Evolutionary conservation across 2,113 vertebrate species (phyloP), one percentile per base, ranked within the genome.

Genomic region (Epinephelus fuscoguttatus): DNA sequence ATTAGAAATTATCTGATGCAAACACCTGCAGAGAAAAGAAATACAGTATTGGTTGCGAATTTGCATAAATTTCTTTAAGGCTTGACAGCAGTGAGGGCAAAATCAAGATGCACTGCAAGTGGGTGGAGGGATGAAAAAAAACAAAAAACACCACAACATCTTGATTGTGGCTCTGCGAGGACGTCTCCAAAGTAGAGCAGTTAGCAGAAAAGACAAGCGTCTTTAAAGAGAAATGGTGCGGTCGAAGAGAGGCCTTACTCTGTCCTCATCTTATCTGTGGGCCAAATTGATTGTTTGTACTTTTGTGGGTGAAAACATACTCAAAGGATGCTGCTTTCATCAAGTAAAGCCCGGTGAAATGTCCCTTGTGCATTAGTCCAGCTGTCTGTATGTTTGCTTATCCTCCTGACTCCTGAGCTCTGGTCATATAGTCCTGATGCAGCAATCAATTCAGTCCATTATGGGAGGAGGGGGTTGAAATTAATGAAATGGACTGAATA

Each of bases 211-310:
- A 87, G 74, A 85, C 81, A 85, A 78, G 79, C 74, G 56, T 82
- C 80, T 85, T 87, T 87, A 53, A 87, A 79, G 70, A 91, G 82
- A 80, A 88, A 91, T 70, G 64, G 52, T 21, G 62, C 47, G 69
- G 80, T 89, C 68, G 66, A 82, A 81, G 81, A 62, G 27, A 79
- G 81, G 90, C 78, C 84, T 88, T 71, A 77, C 74, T 86, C 88
- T 68, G 76, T 88, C 89, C 81, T 85, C 87, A 72, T 93, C 84
- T 93, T 87, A 90, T 90, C 84, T 78, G 66, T 74, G 86, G 80
- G 80, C 84, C 81, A 83, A 92, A 94, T 94, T 92, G 93, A 93
- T 93, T 93, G 88, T 91, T 91, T 91, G 89, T 91, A 91, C 88
- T 91, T 91, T 91, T 91, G 86, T 80, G 72, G 87, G 88, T 78